phyloP scores from a whole-genome alignment of 1,140 invertebrate genomes.

The Tetramorium parvispinum region DNA sequence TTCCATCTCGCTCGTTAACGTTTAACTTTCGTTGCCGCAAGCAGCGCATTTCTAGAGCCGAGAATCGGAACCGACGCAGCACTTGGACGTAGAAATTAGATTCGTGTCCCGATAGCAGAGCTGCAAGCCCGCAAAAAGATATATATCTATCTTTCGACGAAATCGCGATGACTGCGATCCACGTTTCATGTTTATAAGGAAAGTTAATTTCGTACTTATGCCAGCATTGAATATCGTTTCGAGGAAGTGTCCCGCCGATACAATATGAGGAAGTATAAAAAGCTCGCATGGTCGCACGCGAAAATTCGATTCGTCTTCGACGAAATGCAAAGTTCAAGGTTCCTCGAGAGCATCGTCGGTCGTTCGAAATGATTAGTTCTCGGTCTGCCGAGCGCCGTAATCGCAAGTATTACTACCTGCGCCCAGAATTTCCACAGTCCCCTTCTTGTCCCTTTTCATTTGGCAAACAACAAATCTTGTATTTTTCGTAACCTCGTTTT shows the following conservation, averaged over 20 bases:
- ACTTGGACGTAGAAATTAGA: background rate
- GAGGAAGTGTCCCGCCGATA: background rate
- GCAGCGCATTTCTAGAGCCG: background rate
- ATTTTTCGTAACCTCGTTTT: constrained; percentile 39
- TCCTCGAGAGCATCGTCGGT: constrained; percentile 59
- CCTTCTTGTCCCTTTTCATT: background rate
- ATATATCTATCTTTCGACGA: background rate
- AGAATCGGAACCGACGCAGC: background rate
- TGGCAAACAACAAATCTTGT: constrained; percentile 21
- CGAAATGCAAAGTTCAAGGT: constrained; percentile 69
- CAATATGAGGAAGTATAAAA: background rate
- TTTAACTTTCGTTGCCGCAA: constrained; percentile 16
- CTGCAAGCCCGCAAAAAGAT: background rate
- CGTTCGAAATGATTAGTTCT: constrained; percentile 71
- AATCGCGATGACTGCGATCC: background rate
- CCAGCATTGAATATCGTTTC: background rate
- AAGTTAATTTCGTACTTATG: constrained; percentile 4
- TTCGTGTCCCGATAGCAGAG: background rate
- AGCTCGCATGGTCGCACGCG: constrained; percentile 3
- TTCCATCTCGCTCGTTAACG: background rate
- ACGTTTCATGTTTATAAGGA: background rate
- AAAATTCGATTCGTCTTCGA: constrained; percentile 53
- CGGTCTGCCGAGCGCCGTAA: constrained; percentile 66
- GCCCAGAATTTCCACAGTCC: constrained; percentile 34
- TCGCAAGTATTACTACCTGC: constrained; percentile 23